Evolutionary conservation across 2,113 vertebrate species (phyloP).

Genomic region (Craseonycteris thonglongyai): DNA sequence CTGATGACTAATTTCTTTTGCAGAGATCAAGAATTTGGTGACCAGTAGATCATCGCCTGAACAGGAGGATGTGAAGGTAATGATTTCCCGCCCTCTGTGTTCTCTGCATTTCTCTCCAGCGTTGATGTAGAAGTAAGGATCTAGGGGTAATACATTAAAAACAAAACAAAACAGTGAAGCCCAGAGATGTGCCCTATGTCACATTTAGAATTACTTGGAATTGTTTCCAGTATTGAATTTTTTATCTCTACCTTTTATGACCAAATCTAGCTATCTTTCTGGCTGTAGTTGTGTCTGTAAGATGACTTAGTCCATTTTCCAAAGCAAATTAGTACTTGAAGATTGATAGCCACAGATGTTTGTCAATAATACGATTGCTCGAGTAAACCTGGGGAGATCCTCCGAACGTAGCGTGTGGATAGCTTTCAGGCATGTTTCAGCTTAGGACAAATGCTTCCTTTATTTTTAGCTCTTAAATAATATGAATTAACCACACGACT

Average conservation of each 20-base stretch:
- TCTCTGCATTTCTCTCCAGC: background rate
- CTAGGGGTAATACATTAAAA: background rate
- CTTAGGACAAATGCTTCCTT: background rate
- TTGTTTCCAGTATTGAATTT: background rate
- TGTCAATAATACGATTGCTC: background rate
- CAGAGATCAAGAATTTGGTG: slow-evolving; percentile 51
- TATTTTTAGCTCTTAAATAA: background rate
- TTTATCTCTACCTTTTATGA: background rate
- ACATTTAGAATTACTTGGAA: background rate
- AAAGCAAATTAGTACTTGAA: background rate
- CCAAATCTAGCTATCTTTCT: background rate
- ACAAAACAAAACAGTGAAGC: background rate
- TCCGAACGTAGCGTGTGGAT: background rate
- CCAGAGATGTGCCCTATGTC: background rate
- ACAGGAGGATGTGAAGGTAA: slow-evolving; percentile 69
- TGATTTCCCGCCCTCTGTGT: background rate
- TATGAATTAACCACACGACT: background rate
- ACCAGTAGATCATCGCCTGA: background rate
- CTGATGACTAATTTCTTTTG: slow-evolving; percentile 61
- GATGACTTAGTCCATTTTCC: background rate
- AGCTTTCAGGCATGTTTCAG: background rate
- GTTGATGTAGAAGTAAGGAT: background rate
- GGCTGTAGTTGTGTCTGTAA: background rate
- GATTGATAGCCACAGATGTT: background rate
- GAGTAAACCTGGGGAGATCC: background rate